Percentiles rank a stretch among this genome's conserved stretches.
These are phyloP conservation scores for Epinephelus cyanopodus DNA, from an alignment of 2,113 vertebrate species.

Conservation along the genomic window DNA sequence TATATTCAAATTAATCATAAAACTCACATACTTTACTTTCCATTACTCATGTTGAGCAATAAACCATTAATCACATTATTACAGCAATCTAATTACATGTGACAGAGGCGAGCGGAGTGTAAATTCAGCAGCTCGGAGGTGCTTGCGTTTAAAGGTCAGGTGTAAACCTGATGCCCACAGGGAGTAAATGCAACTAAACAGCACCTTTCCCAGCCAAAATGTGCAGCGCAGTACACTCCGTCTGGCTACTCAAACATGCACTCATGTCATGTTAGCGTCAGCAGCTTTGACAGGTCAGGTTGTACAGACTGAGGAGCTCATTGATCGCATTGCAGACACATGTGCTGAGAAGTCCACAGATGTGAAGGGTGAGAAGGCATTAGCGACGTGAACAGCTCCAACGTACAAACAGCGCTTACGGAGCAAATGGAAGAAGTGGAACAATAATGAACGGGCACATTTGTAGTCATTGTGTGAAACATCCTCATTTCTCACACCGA, in stretches of 20 bases:
- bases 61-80: constrained; percentile 68
- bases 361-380: constrained; percentile 14
- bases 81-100: constrained; percentile 56
- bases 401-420: background rate
- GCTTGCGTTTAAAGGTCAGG: constrained; percentile 71
- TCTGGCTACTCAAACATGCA: constrained; percentile 38
- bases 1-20: constrained; percentile 65
- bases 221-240: background rate
- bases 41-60: constrained; percentile 45
- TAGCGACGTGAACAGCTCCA: constrained; percentile 40
- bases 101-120: constrained; percentile 45
- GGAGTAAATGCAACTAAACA: constrained; percentile 1
- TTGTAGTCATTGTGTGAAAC: constrained; percentile 74
- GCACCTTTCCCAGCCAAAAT: constrained; percentile 14
- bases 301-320: constrained; percentile 41
- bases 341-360: constrained; percentile 23
- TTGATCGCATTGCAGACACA: constrained; percentile 53
- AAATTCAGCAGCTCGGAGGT: constrained; percentile 54
- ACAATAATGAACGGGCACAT: constrained; percentile 68
- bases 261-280: constrained; percentile 55
- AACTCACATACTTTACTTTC: constrained; percentile 38
- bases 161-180: constrained; percentile 44
- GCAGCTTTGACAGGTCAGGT: constrained; percentile 58
- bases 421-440: constrained; percentile 47
- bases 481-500: constrained; percentile 53